Conservation (phyloP, 2,113 vertebrate species). For the Axis porcinus region DNA sequence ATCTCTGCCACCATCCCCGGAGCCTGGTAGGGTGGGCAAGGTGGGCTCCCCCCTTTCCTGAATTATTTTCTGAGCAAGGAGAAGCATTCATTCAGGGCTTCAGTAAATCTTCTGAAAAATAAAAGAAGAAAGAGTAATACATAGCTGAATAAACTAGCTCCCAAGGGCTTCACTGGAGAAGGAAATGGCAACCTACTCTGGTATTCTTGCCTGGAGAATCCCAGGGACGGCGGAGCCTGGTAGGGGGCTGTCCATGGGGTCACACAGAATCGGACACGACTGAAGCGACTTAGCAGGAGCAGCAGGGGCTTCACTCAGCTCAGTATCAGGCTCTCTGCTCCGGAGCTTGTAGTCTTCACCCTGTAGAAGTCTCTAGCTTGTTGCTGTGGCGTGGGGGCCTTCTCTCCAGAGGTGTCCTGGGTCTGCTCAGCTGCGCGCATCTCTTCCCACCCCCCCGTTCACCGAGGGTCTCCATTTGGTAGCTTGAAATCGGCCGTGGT, state of each 20-base stretch:
- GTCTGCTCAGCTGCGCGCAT: accelerated
- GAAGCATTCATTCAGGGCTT: neutral
- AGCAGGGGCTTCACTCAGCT: neutral
- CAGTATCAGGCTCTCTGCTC: neutral
- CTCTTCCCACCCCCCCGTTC: neutral
- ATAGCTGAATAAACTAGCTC: neutral
- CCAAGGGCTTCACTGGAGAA: neutral
- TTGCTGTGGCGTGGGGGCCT: neutral
- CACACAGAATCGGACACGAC: neutral
- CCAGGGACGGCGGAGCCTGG: neutral
- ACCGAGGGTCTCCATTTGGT: neutral
- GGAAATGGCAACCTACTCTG: neutral
- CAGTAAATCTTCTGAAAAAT: neutral
- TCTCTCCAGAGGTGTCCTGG: too few species aligned
- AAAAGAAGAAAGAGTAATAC: neutral
- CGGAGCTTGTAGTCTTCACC: neutral
- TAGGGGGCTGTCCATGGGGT: neutral
- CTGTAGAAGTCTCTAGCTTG: neutral
- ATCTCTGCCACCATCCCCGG: neutral
- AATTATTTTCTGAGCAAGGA: neutral
- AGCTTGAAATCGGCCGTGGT: neutral
- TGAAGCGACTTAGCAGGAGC: neutral
- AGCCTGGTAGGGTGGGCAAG: neutral
- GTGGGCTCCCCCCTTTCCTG: neutral
- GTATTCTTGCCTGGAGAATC: neutral